These are phyloP conservation scores for Podiceps cristatus DNA, from an alignment of 2,113 vertebrate species.

Conservation along the genomic window DNA sequence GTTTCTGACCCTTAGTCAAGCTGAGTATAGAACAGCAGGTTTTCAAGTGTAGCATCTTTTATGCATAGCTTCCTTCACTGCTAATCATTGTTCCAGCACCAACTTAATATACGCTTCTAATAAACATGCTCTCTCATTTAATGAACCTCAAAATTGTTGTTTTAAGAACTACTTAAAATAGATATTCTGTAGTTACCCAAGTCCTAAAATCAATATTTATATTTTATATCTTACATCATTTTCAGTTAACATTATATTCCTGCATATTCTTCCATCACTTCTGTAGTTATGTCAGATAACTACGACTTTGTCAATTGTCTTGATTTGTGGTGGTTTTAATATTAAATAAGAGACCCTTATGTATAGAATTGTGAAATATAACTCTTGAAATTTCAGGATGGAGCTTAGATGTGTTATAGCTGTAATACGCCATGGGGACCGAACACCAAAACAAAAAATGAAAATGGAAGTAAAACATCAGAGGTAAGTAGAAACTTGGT, in stretches of 20 bases:
- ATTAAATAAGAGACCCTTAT: neutral
- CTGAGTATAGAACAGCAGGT: constrained; percentile 60
- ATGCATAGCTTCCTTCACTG: constrained; percentile 27
- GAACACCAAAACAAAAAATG: constrained; percentile 88
- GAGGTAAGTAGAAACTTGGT: constrained; percentile 62
- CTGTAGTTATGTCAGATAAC: constrained; percentile 22
- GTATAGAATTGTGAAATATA: neutral
- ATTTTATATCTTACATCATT: constrained; percentile 17
- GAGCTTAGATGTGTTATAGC: constrained; percentile 88
- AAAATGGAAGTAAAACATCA: constrained; percentile 89
- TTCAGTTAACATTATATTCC: constrained; percentile 49
- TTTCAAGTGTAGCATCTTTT: constrained; percentile 12
- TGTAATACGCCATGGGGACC: constrained; percentile 84
- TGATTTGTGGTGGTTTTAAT: neutral
- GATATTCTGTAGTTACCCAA: constrained; percentile 21
- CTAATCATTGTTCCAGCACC: constrained; percentile 44
- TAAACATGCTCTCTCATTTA: constrained; percentile 60
- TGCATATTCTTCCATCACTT: constrained; percentile 23
- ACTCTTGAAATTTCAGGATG: constrained; percentile 82
- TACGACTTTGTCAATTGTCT: neutral
- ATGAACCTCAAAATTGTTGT: constrained; percentile 11
- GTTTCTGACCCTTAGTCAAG: constrained; percentile 53
- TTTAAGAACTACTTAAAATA: constrained; percentile 44
- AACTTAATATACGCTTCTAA: constrained; percentile 52
- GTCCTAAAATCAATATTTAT: constrained; percentile 35